A percentile compares a stretch with the other conserved stretches of the same genome.
phyloP scores from a whole-genome alignment of 2,888 invertebrate species.

The Altica lythri region DNA sequence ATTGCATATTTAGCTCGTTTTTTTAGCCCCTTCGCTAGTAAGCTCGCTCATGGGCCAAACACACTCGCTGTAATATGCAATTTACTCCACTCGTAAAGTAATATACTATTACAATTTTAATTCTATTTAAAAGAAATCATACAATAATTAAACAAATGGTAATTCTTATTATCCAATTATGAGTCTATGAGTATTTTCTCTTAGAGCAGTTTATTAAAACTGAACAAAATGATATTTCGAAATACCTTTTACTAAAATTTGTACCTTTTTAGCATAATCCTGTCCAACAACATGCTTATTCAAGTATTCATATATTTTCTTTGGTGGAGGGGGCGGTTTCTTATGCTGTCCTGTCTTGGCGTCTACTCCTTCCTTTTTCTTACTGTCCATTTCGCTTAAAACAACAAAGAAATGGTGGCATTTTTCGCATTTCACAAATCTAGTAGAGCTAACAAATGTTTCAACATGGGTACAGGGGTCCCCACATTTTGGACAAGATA shows the following conservation, averaged over 20 bases:
- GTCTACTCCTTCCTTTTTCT: slow-evolving; percentile 83
- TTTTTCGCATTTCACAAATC: slow-evolving; percentile 96
- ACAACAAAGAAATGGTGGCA: slow-evolving; percentile 98
- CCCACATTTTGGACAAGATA: slow-evolving; percentile 90
- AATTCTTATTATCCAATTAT: no score
- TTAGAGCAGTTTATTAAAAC: no score
- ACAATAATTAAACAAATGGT: not conserved
- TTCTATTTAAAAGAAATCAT: not conserved
- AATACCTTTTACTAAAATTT: no score
- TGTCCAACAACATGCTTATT: slow-evolving; percentile 98
- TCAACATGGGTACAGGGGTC: slow-evolving; percentile 93
- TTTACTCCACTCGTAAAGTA: no score
- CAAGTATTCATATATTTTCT: slow-evolving; percentile 95
- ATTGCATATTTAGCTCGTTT: no score
- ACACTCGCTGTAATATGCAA: no score
- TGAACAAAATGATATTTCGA: no score
- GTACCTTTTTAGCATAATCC: slow-evolving; percentile 90
- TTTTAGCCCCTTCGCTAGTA: no score
- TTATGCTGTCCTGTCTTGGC: slow-evolving; percentile 72
- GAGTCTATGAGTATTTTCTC: no score
- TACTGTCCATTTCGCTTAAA: slow-evolving; percentile 89
- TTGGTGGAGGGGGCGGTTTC: slow-evolving; percentile 93
- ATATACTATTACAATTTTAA: no score
- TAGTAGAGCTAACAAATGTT: slow-evolving; percentile 94
- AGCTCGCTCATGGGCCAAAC: no score